Percentiles rank a stretch among this genome's conserved stretches.
phyloP scores from a whole-genome alignment of 2,797 vertebrate genomes.

The Poecilia gillii region DNA sequence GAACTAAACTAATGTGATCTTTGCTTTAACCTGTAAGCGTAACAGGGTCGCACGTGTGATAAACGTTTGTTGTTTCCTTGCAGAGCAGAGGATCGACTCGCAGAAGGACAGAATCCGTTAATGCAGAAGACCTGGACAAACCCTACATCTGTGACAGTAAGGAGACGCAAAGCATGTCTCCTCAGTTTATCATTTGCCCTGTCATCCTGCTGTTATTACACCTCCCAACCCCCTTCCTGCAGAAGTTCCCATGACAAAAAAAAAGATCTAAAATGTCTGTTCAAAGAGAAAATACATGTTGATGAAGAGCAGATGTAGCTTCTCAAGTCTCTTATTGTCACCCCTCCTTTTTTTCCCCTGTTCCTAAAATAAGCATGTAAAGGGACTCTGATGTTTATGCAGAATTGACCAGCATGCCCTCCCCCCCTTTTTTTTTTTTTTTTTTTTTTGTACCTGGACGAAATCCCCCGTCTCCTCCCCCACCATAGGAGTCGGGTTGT shows the following conservation, averaged over 20 bases:
- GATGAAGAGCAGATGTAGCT: constrained; percentile 3
- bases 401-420: constrained; percentile 72
- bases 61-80: constrained; percentile 7
- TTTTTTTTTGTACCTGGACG: constrained; percentile 39
- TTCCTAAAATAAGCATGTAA: constrained; percentile 65
- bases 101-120: constrained; percentile 88
- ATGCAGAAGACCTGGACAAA: constrained; percentile 93
- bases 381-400: constrained; percentile 55
- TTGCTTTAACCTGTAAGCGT: background rate
- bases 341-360: constrained; percentile 24
- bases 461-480: constrained; percentile 3
- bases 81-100: constrained; percentile 92
- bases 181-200: background rate
- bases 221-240: background rate
- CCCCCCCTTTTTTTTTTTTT: background rate
- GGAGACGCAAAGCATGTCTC: constrained; percentile 50
- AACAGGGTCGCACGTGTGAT: background rate
- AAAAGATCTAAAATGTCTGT: background rate
- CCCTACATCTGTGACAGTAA: constrained; percentile 99
- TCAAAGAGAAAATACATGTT: background rate
- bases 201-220: constrained; percentile 13
- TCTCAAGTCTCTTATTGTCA: constrained; percentile 21
- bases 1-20: background rate
- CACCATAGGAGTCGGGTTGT: constrained; percentile 37
- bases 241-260: background rate